These are phyloP conservation scores for Sebastes oblongus DNA, from an alignment of 2,797 vertebrate genomes.

Conservation along the genomic window DNA sequence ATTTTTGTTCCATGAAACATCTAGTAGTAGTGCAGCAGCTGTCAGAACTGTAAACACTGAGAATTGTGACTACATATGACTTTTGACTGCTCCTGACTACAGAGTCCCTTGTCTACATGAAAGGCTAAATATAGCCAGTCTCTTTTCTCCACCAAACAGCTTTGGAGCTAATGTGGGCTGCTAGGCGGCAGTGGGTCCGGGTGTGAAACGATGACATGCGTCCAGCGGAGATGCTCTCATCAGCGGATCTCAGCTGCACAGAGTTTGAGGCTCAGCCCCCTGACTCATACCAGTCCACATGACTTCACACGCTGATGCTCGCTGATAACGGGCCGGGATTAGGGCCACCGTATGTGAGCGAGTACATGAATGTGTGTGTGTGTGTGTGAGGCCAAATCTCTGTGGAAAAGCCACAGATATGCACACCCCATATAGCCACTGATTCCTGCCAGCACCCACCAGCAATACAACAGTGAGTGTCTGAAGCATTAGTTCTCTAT, in stretches of 20 bases:
- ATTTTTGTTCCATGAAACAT: not conserved
- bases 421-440: conserved; percentile 4
- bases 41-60: not conserved
- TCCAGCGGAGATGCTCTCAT: conserved; percentile 66
- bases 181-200: conserved; percentile 41
- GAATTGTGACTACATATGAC: conserved; percentile 26
- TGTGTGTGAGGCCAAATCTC: not conserved
- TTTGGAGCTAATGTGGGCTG: conserved; percentile 53
- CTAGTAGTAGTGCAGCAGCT: not conserved
- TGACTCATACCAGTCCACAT: conserved; percentile 79
- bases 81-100: conserved; percentile 20
- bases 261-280: conserved; percentile 52
- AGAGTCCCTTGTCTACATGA: conserved; percentile 42
- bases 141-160: conserved; percentile 36
- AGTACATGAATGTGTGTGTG: not conserved
- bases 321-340: conserved; percentile 71
- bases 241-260: conserved; percentile 53
- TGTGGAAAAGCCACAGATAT: conserved; percentile 35
- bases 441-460: conserved; percentile 4
- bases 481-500: not conserved
- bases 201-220: conserved; percentile 56
- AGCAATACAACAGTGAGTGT: not conserved
- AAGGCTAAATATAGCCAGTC: conserved; percentile 51
- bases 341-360: conserved; percentile 32
- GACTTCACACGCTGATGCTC: conserved; percentile 77